phyloP scores from a whole-genome alignment of 2,888 invertebrate genomes.

The Colletes collaris region DNA sequence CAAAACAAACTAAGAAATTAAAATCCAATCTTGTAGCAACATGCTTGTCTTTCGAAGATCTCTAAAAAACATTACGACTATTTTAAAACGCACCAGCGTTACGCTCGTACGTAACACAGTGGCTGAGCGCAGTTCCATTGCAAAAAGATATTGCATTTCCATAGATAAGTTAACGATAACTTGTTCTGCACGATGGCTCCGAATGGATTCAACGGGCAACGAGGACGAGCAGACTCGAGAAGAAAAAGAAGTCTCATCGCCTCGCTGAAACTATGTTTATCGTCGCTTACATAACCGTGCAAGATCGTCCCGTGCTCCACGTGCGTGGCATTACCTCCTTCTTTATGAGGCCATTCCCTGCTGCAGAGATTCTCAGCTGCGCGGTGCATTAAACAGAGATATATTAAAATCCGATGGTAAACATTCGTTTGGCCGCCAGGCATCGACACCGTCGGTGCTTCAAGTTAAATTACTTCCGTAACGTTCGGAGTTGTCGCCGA shows the following conservation, averaged over 20 bases:
- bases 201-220: slow-evolving; percentile 17
- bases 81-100: background rate
- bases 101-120: slow-evolving; percentile 16
- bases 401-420: slow-evolving; percentile 52
- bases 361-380: slow-evolving; percentile 51
- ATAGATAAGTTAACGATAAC: slow-evolving; percentile 56
- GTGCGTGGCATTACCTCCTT: slow-evolving; percentile 43
- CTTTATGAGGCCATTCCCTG: slow-evolving; percentile 48
- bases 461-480: slow-evolving; percentile 48
- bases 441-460: slow-evolving; percentile 32
- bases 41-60: background rate
- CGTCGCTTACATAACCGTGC: slow-evolving; percentile 67
- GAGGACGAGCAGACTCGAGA: slow-evolving; percentile 31
- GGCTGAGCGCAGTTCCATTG: slow-evolving; percentile 2
- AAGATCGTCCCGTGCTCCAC: slow-evolving; percentile 66
- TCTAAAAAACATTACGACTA: background rate
- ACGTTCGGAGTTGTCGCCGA: slow-evolving; percentile 32
- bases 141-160: slow-evolving; percentile 46
- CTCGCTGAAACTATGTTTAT: slow-evolving; percentile 67
- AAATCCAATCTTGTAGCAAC: too few relatives aligned
- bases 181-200: slow-evolving; percentile 24
- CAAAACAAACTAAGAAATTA: too few relatives aligned
- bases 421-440: slow-evolving; percentile 29
- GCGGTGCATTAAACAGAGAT: slow-evolving; percentile 35
- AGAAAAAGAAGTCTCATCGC: slow-evolving; percentile 21